These are phyloP conservation scores for Hyaena hyaena DNA, from an alignment of 2,113 vertebrate genomes.

Conservation along the genomic window DNA sequence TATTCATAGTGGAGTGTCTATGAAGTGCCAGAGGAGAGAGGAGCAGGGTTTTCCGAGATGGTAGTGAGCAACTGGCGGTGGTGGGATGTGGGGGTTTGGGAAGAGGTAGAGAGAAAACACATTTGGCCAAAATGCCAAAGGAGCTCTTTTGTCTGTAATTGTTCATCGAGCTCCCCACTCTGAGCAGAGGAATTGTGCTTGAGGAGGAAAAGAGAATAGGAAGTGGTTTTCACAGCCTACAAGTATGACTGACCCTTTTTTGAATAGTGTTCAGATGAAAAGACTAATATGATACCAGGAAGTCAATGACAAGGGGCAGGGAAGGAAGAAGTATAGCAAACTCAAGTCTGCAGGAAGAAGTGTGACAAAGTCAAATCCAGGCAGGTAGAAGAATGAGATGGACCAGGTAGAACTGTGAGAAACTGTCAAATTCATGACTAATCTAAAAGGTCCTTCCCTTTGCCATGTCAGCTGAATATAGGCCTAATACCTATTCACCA, in stretches of 20 bases:
- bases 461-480: background rate
- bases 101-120: background rate
- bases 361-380: background rate
- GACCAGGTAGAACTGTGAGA: background rate
- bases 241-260: background rate
- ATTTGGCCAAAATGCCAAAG: background rate
- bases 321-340: background rate
- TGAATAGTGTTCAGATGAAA: background rate
- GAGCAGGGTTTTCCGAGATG: background rate
- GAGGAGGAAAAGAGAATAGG: background rate
- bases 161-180: background rate
- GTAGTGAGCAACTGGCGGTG: background rate
- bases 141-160: background rate
- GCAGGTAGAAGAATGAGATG: background rate
- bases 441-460: background rate
- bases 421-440: background rate
- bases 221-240: background rate
- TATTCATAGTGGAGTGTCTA: background rate
- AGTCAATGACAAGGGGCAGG: background rate
- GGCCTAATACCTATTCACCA: background rate
- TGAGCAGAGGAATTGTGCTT: background rate
- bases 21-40: background rate
- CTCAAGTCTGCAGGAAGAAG: background rate
- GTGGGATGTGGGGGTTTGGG: background rate
- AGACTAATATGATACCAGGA: background rate